Evolutionary conservation across 2,888 invertebrate species (phyloP).

Genomic region (Bombylius discolor): DNA sequence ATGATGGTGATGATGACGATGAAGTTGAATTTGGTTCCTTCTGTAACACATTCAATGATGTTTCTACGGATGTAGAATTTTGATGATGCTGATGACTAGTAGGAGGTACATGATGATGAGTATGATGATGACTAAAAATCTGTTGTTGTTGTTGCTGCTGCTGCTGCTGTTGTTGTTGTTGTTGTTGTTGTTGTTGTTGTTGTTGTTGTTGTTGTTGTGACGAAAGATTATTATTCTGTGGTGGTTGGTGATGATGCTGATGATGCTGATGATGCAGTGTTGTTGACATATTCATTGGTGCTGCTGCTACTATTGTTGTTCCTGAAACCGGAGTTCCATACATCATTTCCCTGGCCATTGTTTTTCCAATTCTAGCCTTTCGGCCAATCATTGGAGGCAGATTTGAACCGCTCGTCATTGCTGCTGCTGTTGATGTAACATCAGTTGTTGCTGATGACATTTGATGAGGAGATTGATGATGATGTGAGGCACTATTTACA

Average conservation of each 20-base stretch:
- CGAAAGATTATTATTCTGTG: conserved; percentile 3
- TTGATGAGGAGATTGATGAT: not conserved
- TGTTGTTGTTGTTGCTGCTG: conserved; percentile 5
- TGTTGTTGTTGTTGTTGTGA: not conserved
- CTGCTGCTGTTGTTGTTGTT: conserved; percentile 16
- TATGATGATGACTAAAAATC: conserved; percentile 8
- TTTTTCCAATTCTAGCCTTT: conserved; percentile 48
- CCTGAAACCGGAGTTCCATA: conserved; percentile 20
- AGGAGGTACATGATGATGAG: conserved; percentile 2
- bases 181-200: not conserved
- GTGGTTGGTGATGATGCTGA: conserved; percentile 9
- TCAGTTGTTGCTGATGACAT: conserved; percentile 12
- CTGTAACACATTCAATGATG: conserved; percentile 4
- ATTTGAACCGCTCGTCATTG: not conserved
- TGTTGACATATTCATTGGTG: too few relatives aligned
- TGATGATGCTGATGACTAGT: conserved; percentile 10
- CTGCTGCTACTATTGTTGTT: not conserved
- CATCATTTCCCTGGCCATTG: conserved; percentile 49
- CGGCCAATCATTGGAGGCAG: conserved; percentile 23
- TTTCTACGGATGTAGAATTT: conserved; percentile 8
- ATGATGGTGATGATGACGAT: not conserved
- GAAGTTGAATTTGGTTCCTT: conserved; percentile 3
- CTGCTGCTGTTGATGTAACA: conserved; percentile 8
- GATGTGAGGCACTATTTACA: not conserved
- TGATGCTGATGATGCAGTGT: conserved; percentile 15